A percentile compares a stretch with the other conserved stretches of the same genome.
Conservation (phyloP, 2,888 invertebrate species). For the Harpagoxenus sublaevis region DNA sequence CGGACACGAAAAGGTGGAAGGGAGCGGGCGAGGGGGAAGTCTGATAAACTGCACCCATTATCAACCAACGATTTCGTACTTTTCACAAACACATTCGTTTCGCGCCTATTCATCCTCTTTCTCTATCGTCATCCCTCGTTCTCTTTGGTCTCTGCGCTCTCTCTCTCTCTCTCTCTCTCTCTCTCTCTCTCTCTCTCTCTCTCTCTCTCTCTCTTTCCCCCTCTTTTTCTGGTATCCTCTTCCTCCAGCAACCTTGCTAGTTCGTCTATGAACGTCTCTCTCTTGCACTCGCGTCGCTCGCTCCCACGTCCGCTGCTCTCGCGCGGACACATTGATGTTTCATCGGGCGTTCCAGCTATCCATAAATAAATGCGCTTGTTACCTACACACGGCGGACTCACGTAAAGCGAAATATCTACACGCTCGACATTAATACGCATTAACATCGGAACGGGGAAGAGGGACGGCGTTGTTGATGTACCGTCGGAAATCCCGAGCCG, state of each 20-base stretch:
- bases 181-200: neutral
- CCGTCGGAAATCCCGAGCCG: slow-evolving; percentile 59
- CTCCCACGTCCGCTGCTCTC: slow-evolving; percentile 29
- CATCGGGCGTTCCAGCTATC: slow-evolving; percentile 52
- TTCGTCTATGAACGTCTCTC: slow-evolving; percentile 38
- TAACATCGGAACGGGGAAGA: slow-evolving; percentile 47
- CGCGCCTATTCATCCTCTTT: slow-evolving; percentile 56
- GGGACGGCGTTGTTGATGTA: slow-evolving; percentile 44
- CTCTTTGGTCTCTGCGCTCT: neutral
- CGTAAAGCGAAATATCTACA: slow-evolving; percentile 64
- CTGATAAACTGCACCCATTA: slow-evolving; percentile 84
- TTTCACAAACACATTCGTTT: slow-evolving; percentile 77
- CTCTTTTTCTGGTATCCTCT: slow-evolving; percentile 6
- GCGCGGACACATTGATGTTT: slow-evolving; percentile 51
- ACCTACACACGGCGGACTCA: slow-evolving; percentile 56
- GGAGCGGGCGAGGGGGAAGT: slow-evolving; percentile 59
- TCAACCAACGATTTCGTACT: slow-evolving; percentile 83
- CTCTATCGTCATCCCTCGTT: slow-evolving; percentile 23
- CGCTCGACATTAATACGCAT: slow-evolving; percentile 69
- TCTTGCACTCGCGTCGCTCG: slow-evolving; percentile 41
- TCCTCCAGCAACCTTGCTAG: slow-evolving; percentile 17
- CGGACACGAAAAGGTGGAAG: slow-evolving; percentile 45
- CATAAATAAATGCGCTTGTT: slow-evolving; percentile 68
- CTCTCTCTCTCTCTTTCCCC: neutral
- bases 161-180: neutral